Percentiles rank a stretch among this genome's conserved stretches.
Evolutionary conservation across 2,113 vertebrate genomes (phyloP).

Genomic region (Mesocricetus auratus): DNA sequence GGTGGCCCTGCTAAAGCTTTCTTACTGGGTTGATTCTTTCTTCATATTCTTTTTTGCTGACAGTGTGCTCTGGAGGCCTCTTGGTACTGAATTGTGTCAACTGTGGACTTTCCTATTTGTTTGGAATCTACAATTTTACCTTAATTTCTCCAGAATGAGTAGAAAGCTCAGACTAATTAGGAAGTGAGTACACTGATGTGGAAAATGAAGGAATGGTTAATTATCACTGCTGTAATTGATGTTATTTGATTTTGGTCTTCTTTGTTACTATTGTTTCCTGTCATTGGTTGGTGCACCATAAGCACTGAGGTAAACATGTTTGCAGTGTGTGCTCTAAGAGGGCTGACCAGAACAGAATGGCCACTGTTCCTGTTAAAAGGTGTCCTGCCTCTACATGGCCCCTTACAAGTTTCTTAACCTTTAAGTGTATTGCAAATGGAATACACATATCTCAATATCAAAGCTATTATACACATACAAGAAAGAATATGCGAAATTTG

Average conservation of each 20-base stretch:
- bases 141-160: conserved; percentile 36
- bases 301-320: neutral
- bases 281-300: neutral
- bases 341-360: neutral
- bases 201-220: conserved; percentile 37
- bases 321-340: neutral
- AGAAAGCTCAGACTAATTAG: conserved; percentile 50
- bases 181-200: conserved; percentile 31
- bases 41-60: neutral
- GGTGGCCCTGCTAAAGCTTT: neutral
- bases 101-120: neutral
- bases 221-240: conserved; percentile 30
- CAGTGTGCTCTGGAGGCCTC: neutral
- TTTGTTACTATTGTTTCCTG: neutral
- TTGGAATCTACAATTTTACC: neutral
- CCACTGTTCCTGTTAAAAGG: neutral
- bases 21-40: neutral
- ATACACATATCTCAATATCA: neutral
- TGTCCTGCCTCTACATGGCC: neutral
- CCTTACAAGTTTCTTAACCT: neutral
- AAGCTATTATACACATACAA: neutral
- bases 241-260: conserved; percentile 40
- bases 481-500: neutral
- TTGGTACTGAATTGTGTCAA: neutral
- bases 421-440: neutral